These are phyloP conservation scores for Scalopus aquaticus DNA, from an alignment of 2,113 vertebrate genomes.

Conservation along the genomic window DNA sequence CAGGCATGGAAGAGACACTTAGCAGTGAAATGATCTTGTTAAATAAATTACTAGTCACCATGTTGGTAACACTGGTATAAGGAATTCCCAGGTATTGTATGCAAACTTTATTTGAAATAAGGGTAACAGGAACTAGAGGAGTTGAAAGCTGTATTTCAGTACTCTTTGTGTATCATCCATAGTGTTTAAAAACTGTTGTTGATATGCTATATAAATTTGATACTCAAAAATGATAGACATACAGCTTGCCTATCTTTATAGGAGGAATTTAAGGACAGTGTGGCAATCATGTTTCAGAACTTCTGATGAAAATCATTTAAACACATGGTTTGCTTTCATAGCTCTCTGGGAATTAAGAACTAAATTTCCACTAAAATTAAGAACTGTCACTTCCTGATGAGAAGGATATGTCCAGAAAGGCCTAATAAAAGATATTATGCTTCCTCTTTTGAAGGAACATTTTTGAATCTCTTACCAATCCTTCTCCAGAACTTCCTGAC, in stretches of 20 bases:
- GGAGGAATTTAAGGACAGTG: background rate
- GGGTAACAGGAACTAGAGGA: background rate
- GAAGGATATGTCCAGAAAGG: background rate
- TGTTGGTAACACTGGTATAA: background rate
- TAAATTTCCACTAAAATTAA: background rate
- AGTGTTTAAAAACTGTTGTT: background rate
- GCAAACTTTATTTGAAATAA: background rate
- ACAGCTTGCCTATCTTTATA: background rate
- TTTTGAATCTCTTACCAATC: background rate
- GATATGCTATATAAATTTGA: background rate
- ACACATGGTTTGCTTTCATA: background rate
- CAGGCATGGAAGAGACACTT: background rate
- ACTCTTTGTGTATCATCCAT: background rate
- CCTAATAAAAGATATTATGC: background rate
- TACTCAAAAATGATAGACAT: background rate
- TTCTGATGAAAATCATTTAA: background rate
- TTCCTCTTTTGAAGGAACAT: background rate
- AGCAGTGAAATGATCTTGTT: background rate
- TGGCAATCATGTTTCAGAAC: background rate
- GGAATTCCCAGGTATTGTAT: background rate
- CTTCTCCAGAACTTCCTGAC: background rate
- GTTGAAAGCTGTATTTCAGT: background rate
- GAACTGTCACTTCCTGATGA: background rate
- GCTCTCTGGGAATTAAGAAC: background rate
- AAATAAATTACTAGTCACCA: background rate